Evolutionary conservation across 2,888 invertebrate genomes (phyloP).

Genomic region (Yponomeuta plumbellus): DNA sequence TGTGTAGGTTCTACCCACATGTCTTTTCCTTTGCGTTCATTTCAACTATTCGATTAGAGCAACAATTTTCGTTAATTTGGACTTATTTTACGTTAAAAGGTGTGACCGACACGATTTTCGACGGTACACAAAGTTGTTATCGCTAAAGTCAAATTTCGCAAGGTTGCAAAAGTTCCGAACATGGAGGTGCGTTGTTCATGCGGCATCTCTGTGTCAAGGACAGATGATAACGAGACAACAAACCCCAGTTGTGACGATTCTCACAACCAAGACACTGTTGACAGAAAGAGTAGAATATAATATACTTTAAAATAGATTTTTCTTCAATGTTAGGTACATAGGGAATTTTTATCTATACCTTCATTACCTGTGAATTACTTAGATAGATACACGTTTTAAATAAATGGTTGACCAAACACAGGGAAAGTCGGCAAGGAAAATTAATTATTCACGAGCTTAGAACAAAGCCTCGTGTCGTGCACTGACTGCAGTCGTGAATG

Average conservation of each 20-base stretch:
- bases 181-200: constrained; percentile 67
- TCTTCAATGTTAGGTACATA: too few relatives aligned
- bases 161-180: constrained; percentile 58
- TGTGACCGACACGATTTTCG: neutral
- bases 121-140: constrained; percentile 36
- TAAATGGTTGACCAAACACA: constrained; percentile 8
- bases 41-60: neutral
- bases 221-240: constrained; percentile 61
- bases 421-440: constrained; percentile 20
- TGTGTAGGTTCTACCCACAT: neutral
- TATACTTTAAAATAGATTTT: too few relatives aligned
- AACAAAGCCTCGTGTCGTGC: constrained; percentile 35
- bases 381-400: neutral
- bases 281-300: neutral
- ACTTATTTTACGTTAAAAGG: neutral
- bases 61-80: neutral
- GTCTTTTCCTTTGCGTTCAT: neutral
- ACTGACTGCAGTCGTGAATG: constrained; percentile 39
- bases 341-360: neutral
- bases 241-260: constrained; percentile 1
- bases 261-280: neutral
- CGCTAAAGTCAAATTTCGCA: constrained; percentile 64
- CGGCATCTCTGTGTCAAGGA: constrained; percentile 73
- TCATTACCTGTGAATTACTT: neutral
- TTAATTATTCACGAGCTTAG: constrained; percentile 32